Evolutionary conservation across 2,113 vertebrate species (phyloP).

Genomic region (Mormoops blainvillei): DNA sequence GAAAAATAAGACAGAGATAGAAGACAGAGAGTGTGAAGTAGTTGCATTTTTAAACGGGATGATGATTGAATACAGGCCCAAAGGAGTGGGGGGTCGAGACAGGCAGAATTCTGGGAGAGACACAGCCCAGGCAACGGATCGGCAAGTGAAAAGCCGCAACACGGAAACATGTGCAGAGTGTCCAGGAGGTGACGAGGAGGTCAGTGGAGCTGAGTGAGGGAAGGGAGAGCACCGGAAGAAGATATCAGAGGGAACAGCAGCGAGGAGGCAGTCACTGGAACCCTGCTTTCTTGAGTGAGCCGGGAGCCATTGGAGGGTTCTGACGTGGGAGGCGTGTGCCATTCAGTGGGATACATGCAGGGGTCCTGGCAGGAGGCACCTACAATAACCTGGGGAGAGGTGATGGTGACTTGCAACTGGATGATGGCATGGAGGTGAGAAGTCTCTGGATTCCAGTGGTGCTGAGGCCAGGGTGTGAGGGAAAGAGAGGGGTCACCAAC

Average conservation of each 20-base stretch:
- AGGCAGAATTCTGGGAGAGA: background rate
- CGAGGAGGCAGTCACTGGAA: background rate
- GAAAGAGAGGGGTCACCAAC: accelerated
- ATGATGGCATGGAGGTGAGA: background rate
- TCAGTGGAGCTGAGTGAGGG: background rate
- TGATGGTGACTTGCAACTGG: background rate
- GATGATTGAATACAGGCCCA: background rate
- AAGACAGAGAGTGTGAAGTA: too few relatives aligned
- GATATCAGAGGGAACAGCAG: background rate
- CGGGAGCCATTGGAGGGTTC: background rate
- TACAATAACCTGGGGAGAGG: too few relatives aligned
- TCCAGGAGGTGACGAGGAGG: background rate
- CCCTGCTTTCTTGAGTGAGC: background rate
- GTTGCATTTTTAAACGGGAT: background rate
- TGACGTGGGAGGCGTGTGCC: accelerated
- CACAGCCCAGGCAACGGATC: background rate
- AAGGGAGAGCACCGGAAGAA: background rate
- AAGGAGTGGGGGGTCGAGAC: background rate
- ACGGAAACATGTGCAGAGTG: background rate
- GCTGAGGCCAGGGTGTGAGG: background rate
- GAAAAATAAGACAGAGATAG: background rate
- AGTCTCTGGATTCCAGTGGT: background rate
- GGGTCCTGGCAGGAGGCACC: background rate
- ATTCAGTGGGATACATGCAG: background rate
- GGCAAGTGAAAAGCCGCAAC: background rate